Percentiles rank a stretch among this genome's conserved stretches.
Conservation (phyloP, 2,797 vertebrate species). For the Manis pentadactyla region DNA sequence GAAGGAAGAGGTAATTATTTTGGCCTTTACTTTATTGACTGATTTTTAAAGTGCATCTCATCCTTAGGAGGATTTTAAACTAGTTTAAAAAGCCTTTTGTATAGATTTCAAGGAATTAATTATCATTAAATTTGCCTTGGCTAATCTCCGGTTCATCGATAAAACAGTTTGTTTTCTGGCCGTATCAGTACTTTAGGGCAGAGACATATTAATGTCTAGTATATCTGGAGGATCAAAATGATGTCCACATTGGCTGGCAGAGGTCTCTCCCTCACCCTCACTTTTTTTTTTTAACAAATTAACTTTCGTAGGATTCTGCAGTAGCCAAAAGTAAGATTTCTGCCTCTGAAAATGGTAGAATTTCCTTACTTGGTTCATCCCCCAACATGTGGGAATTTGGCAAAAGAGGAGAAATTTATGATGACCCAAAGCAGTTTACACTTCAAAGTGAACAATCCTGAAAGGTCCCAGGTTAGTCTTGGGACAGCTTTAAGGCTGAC, state of each 20-base stretch:
- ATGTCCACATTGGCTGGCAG: neutral
- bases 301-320: neutral
- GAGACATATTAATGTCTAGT: neutral
- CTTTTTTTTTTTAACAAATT: neutral
- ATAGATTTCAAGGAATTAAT: neutral
- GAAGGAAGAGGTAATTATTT: constrained; percentile 95
- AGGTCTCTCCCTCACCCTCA: too few relatives aligned
- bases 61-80: neutral
- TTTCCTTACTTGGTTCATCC: neutral
- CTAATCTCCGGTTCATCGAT: neutral
- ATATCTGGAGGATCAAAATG: neutral
- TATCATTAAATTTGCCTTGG: neutral
- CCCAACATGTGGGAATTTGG: neutral
- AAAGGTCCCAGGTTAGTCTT: too few relatives aligned
- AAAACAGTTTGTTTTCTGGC: neutral
- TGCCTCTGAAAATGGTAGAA: neutral
- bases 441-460: neutral
- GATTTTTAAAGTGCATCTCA: neutral
- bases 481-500: too few relatives aligned
- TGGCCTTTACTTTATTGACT: neutral
- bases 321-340: neutral
- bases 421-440: neutral
- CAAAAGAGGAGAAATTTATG: neutral
- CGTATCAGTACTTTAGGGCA: neutral
- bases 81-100: neutral